Conservation (phyloP, 2,113 vertebrate species). For the Thunnus thynnus region DNA sequence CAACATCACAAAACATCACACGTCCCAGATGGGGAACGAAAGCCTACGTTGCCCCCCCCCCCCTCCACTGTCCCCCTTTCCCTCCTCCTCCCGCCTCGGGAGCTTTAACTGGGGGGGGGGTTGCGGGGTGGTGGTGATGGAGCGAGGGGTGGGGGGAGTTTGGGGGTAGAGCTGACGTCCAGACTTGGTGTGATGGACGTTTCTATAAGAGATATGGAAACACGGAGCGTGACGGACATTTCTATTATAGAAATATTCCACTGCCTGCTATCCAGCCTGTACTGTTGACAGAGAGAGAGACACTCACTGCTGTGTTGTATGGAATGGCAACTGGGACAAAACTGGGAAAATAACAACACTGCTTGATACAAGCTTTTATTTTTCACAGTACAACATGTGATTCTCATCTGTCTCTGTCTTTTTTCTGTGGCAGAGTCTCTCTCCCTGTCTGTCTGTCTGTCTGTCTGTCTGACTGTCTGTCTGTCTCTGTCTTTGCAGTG, state of each 20-base stretch:
- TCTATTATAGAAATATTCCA: conserved; percentile 69
- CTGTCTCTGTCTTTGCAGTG: conserved; percentile 25
- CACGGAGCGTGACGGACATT: conserved; percentile 73
- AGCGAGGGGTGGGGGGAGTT: conserved; percentile 5
- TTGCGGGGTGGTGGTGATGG: neutral
- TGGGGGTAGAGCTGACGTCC: conserved; percentile 53
- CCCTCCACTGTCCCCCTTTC: neutral
- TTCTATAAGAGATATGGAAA: conserved; percentile 70
- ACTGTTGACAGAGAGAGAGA: conserved; percentile 20
- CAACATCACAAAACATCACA: conserved; percentile 56
- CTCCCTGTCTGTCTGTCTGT: conserved; percentile 7
- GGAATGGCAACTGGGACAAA: conserved; percentile 22
- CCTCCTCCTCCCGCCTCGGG: neutral
- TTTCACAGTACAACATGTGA: conserved; percentile 25
- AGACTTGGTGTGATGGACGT: conserved; percentile 63
- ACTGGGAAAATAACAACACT: conserved; percentile 29
- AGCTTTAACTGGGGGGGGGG: conserved; percentile 3
- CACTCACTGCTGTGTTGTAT: neutral
- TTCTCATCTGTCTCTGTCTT: conserved; percentile 40
- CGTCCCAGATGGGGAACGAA: conserved; percentile 35
- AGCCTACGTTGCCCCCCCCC: neutral
- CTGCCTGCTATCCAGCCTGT: conserved; percentile 35
- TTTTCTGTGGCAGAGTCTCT: conserved; percentile 15
- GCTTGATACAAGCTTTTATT: conserved; percentile 42
- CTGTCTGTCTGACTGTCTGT: conserved; percentile 14